Conservation (phyloP, 2,888 invertebrate genomes). For the Pammene aurita region DNA sequence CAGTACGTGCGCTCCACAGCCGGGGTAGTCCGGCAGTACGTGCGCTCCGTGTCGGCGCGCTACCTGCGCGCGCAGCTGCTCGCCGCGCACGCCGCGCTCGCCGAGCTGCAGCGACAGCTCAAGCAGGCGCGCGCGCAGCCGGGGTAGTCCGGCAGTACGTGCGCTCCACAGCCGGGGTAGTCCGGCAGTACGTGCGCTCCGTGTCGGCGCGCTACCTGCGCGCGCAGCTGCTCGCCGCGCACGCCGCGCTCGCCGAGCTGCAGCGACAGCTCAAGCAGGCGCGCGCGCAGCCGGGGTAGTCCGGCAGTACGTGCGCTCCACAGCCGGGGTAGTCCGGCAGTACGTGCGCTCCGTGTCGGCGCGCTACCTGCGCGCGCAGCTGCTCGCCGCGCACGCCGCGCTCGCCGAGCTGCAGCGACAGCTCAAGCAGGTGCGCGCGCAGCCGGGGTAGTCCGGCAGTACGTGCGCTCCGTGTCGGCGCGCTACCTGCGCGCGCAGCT, state of each 20-base stretch:
- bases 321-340: slow-evolving; percentile 27
- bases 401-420: slow-evolving; percentile 48
- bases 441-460: slow-evolving; percentile 26
- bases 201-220: slow-evolving; percentile 47
- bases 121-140: slow-evolving; percentile 25
- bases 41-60: slow-evolving; percentile 17
- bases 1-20: not conserved
- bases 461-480: not conserved
- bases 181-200: slow-evolving; percentile 1
- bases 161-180: slow-evolving; percentile 27
- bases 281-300: not conserved
- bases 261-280: slow-evolving; percentile 48
- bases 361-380: slow-evolving; percentile 54
- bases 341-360: slow-evolving; percentile 3
- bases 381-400: slow-evolving; percentile 53
- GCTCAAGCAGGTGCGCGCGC: slow-evolving; percentile 42
- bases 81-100: slow-evolving; percentile 54
- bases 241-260: slow-evolving; percentile 49
- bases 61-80: slow-evolving; percentile 55
- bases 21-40: slow-evolving; percentile 24
- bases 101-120: slow-evolving; percentile 49
- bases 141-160: too few relatives aligned
- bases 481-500: slow-evolving; percentile 54
- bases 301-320: too few relatives aligned
- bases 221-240: slow-evolving; percentile 55